Evolutionary conservation across 2,113 vertebrate species (phyloP), one percentile per base, ranked within the genome.

Genomic region (Callipepla squamata): DNA sequence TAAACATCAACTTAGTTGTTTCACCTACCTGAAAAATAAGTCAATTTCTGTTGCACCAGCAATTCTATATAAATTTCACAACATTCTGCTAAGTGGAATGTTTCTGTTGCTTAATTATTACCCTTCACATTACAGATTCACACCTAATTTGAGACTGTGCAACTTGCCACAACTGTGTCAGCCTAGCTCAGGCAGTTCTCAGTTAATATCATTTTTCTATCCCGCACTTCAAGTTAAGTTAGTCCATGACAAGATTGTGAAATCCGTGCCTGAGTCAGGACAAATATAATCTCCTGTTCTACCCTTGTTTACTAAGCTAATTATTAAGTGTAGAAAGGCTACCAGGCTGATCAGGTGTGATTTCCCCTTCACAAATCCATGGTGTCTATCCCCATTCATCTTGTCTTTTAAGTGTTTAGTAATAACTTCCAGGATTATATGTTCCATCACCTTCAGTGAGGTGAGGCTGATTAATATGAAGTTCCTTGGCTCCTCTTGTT

Each of bases 321-420:
- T 19, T 65, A 76, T 80, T 67, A 38, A 74, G 44, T 65, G 44
- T 61, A 53, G 23, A 74, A 88, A 93, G 18, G 30, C 53, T 51
- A 19, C 23, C 47, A 38, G 34, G 67, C 79, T 57, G 44, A 61
- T 48, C 8, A 84, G 57, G 20, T 7, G 57, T 25, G 48, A 89
- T 72, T 93, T 91, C 66, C 32, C 13, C 44, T 75, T 76, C 67
- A 68, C 67, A 80, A 93, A 87, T 44, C 61, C 70, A 51, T 9
- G 8, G 19, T 81, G 61, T 44, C 42, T 72, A 63, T 78, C 87
- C 58, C 17, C 4, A 69, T 45, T 48, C 80, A 89, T 30, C 57
- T 80, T 86, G 50, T 67, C 73, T 65, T 77, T 58, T 74, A 45
- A 11, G 25, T 1, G 6, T 55, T 82, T 22, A 87, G 38, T 21